Percentiles rank a stretch among this genome's conserved stretches.
These are phyloP conservation scores for Pachypanchax playfairii DNA, from an alignment of 2,113 vertebrate genomes.

Conservation along the genomic window DNA sequence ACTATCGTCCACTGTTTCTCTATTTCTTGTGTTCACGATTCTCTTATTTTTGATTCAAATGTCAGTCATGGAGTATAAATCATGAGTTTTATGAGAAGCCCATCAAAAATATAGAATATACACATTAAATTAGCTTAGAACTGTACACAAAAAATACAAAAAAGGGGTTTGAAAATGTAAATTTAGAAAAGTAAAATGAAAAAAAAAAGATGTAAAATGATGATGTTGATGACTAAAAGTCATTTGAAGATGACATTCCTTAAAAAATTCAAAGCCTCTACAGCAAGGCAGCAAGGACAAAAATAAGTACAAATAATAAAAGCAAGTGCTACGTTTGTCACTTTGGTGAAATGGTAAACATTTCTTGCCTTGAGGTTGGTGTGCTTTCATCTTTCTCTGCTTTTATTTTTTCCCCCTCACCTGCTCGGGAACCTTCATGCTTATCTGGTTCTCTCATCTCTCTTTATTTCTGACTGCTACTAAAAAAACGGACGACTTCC, in stretches of 20 bases:
- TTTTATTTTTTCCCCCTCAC: conserved; percentile 54
- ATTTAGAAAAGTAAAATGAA: conserved; percentile 70
- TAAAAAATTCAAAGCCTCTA: conserved; percentile 84
- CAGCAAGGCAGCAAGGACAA: conserved; percentile 77
- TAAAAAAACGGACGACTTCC: conserved; percentile 55
- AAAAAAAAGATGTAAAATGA: conserved; percentile 57
- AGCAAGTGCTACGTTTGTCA: conserved; percentile 73
- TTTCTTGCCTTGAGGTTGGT: conserved; percentile 84
- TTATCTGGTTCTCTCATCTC: conserved; percentile 35
- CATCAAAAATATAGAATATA: conserved; percentile 90
- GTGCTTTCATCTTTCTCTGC: conserved; percentile 67
- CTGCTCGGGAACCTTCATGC: conserved; percentile 38
- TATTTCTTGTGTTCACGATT: conserved; percentile 38
- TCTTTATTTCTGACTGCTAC: conserved; percentile 16
- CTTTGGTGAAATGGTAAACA: conserved; percentile 76
- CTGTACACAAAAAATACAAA: conserved; percentile 85
- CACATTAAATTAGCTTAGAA: conserved; percentile 89
- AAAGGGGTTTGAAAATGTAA: conserved; percentile 56
- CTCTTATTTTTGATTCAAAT: conserved; percentile 53
- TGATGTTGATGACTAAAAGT: conserved; percentile 68
- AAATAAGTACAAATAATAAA: conserved; percentile 63
- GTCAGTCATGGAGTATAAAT: conserved; percentile 75
- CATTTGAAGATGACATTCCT: conserved; percentile 86
- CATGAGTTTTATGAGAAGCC: conserved; percentile 86
- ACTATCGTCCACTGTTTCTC: conserved; percentile 68